Percentiles rank a stretch among this genome's conserved stretches.
These are phyloP conservation scores for Halesus radiatus DNA, from an alignment of 1,140 invertebrate genomes.

Conservation along the genomic window DNA sequence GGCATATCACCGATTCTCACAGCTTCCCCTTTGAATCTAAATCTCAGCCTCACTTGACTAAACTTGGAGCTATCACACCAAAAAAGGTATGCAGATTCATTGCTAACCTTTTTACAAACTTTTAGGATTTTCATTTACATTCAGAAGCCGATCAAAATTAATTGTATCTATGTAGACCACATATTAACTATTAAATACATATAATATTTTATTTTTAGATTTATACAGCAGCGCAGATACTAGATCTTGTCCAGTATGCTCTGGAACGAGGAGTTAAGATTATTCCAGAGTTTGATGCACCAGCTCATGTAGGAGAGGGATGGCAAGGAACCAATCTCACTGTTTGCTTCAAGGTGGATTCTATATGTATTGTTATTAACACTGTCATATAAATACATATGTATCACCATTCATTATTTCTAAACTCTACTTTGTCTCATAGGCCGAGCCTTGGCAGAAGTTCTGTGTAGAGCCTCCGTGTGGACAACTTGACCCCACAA, in stretches of 20 bases:
- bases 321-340: slow-evolving; percentile 82
- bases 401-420: too few species aligned
- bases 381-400: too few species aligned
- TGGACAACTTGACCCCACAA: slow-evolving; percentile 86
- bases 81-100: slow-evolving; percentile 68
- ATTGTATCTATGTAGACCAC: too few species aligned
- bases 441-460: slow-evolving; percentile 81
- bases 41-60: slow-evolving; percentile 77
- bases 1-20: slow-evolving; percentile 92
- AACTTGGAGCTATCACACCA: slow-evolving; percentile 80
- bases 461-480: slow-evolving; percentile 91
- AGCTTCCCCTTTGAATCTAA: slow-evolving; percentile 85
- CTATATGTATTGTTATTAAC: neutral
- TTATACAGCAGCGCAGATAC: slow-evolving; percentile 70
- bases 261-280: slow-evolving; percentile 82
- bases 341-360: slow-evolving; percentile 73
- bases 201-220: slow-evolving; percentile 61
- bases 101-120: too few species aligned
- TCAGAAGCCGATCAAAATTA: too few species aligned
- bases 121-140: too few species aligned
- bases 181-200: neutral
- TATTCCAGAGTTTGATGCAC: slow-evolving; percentile 89
- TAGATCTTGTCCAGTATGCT: slow-evolving; percentile 78
- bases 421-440: too few species aligned
- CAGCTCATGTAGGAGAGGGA: slow-evolving; percentile 89